A percentile compares a stretch with the other conserved stretches of the same genome.
Evolutionary conservation across 2,797 vertebrate genomes (phyloP).

Genomic region (Malacoctenus gilli): DNA sequence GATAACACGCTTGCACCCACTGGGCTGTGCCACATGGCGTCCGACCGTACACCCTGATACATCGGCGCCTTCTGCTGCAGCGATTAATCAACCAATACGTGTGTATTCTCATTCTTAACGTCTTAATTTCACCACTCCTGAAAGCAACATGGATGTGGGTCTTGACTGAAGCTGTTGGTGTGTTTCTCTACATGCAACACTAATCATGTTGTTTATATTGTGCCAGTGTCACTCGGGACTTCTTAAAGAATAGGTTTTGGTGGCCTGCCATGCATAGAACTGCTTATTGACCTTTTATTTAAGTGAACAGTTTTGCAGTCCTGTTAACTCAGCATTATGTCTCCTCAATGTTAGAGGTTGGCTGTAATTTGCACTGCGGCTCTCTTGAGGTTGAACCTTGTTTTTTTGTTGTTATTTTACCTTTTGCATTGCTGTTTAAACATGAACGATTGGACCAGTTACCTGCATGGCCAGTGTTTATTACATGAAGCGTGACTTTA

Average conservation of each 20-base stretch:
- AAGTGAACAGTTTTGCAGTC: slow-evolving; percentile 1
- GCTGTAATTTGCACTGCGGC: background rate
- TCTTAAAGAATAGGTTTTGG: slow-evolving; percentile 5
- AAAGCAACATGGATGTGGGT: too few species aligned
- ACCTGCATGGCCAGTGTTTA: background rate
- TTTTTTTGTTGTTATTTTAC: too few species aligned
- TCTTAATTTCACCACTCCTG: too few species aligned
- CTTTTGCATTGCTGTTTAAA: too few species aligned
- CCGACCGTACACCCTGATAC: too few species aligned
- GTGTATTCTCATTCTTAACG: too few species aligned
- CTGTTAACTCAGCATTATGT: slow-evolving; percentile 9
- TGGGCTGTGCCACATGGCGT: too few species aligned
- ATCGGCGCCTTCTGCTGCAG: too few species aligned
- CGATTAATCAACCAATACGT: too few species aligned
- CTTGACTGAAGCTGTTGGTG: too few species aligned
- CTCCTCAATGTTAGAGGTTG: background rate
- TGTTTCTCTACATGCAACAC: background rate
- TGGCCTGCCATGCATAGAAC: slow-evolving; percentile 20
- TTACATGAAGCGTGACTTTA: slow-evolving; percentile 1
- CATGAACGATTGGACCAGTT: background rate
- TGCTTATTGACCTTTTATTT: slow-evolving; percentile 29
- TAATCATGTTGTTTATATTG: slow-evolving; percentile 6
- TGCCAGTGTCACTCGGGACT: background rate
- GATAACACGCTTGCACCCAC: too few species aligned
- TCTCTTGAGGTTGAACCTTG: background rate